Conservation (phyloP, 1,140 invertebrate species). For the Centruroides sculpturatus region DNA sequence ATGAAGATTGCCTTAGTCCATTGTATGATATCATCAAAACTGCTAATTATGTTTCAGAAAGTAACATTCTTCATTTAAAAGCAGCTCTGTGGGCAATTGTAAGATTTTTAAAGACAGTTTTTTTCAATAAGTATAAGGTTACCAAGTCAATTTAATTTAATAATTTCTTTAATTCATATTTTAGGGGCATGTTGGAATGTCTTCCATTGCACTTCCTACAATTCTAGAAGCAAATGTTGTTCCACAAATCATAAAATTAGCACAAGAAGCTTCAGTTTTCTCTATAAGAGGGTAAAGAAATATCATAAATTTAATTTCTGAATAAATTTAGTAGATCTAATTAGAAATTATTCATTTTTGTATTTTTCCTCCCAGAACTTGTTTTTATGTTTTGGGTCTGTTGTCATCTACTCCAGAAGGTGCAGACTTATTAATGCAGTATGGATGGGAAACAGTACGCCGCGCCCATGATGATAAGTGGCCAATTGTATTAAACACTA, state of each 20-base stretch:
- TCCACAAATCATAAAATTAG: conserved; percentile 47
- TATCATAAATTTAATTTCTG: background rate
- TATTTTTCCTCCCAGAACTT: conserved; percentile 37
- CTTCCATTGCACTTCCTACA: conserved; percentile 51
- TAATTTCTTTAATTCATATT: background rate
- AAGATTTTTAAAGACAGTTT: background rate
- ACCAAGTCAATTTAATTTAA: no score
- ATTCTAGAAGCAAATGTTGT: conserved; percentile 46
- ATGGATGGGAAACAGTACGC: conserved; percentile 69
- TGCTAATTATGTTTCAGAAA: conserved; percentile 23
- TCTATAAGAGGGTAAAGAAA: conserved; percentile 53
- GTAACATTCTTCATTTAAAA: conserved; percentile 45
- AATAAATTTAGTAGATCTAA: no score
- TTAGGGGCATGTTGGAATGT: conserved; percentile 60
- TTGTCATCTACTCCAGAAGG: conserved; percentile 66
- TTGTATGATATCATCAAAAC: conserved; percentile 23
- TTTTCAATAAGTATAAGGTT: no score
- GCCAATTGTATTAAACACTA: conserved; percentile 43
- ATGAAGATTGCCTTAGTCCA: conserved; percentile 21
- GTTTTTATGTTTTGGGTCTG: conserved; percentile 70
- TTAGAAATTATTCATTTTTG: no score
- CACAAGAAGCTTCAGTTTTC: conserved; percentile 61
- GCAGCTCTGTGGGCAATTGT: conserved; percentile 71
- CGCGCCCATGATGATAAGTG: conserved; percentile 66
- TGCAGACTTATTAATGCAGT: conserved; percentile 51